Conservation (phyloP, 2,888 invertebrate genomes). For the Cistogaster globosa region DNA sequence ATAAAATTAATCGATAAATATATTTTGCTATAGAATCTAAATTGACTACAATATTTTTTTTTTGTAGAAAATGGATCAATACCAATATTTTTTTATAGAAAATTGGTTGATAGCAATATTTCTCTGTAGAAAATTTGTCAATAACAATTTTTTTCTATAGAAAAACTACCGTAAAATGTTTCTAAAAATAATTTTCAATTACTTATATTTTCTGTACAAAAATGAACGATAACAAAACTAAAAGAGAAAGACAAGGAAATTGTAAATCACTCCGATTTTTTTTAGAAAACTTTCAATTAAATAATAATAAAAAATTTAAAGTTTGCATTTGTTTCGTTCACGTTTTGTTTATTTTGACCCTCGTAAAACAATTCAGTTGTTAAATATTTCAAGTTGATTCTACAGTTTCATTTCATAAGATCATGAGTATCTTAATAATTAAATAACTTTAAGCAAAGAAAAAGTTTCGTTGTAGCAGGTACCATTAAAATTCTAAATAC, state of each 20-base stretch:
- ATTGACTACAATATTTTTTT: not conserved
- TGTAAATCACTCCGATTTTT: no score
- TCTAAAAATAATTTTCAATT: not conserved
- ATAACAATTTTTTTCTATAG: not conserved
- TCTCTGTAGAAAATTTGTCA: no score
- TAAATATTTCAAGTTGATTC: conserved; percentile 36
- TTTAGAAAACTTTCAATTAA: no score
- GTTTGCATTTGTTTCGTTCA: not conserved
- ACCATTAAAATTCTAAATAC: conserved; percentile 18
- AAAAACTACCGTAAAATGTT: not conserved
- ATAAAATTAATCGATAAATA: no score
- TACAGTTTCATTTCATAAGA: not conserved
- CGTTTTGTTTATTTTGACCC: not conserved
- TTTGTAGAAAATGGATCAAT: not conserved
- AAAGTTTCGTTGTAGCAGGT: conserved; percentile 8
- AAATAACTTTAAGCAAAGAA: conserved; percentile 37
- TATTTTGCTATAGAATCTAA: no score
- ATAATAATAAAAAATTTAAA: no score
- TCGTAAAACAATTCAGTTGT: conserved; percentile 5
- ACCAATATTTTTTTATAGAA: not conserved
- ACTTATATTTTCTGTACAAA: not conserved
- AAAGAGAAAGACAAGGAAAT: no score
- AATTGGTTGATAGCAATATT: not conserved
- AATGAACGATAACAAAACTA: not conserved
- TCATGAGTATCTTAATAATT: conserved; percentile 49